A percentile compares a stretch with the other conserved stretches of the same genome.
phyloP scores from a whole-genome alignment of 92 coral and sea anemone species.

The Phenganax marumi region DNA sequence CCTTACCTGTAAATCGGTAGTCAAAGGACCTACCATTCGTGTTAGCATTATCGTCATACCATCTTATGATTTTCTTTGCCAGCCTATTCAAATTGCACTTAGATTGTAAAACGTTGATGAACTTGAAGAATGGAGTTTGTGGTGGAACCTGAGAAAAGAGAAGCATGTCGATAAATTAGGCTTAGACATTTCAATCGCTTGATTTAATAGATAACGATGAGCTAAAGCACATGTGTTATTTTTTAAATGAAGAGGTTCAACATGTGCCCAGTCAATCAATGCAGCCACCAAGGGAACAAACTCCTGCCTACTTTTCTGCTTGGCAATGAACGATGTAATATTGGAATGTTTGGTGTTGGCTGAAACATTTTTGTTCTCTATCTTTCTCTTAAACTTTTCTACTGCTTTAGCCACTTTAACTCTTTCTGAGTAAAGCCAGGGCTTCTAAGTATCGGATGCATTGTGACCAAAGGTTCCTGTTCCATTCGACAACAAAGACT shows the following conservation, averaged over 20 bases:
- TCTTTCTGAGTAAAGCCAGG: constrained; percentile 35
- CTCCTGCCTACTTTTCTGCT: constrained; percentile 36
- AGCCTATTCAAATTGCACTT: constrained; percentile 12
- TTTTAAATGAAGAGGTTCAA: constrained; percentile 39
- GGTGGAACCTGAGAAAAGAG: constrained; percentile 31
- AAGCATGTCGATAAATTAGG: not conserved
- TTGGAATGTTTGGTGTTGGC: constrained; percentile 9
- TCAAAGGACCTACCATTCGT: not conserved
- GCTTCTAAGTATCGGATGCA: constrained; percentile 44
- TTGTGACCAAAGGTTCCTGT: constrained; percentile 51
- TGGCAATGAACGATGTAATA: not conserved
- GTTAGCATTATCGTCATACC: not conserved
- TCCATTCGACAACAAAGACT: not conserved
- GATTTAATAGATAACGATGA: constrained; percentile 21
- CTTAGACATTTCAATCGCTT: constrained; percentile 13
- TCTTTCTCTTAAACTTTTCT: constrained; percentile 19
- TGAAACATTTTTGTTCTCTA: not conserved
- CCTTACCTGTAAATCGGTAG: constrained; percentile 22
- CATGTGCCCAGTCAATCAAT: constrained; percentile 26
- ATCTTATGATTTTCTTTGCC: constrained; percentile 8
- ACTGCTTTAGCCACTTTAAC: constrained; percentile 28
- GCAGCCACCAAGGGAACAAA: constrained; percentile 24
- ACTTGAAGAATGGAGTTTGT: constrained; percentile 14
- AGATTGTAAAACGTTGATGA: not conserved
- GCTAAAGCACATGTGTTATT: constrained; percentile 39